Conservation (phyloP, 2,888 invertebrate species). For the Cantharis rustica region DNA sequence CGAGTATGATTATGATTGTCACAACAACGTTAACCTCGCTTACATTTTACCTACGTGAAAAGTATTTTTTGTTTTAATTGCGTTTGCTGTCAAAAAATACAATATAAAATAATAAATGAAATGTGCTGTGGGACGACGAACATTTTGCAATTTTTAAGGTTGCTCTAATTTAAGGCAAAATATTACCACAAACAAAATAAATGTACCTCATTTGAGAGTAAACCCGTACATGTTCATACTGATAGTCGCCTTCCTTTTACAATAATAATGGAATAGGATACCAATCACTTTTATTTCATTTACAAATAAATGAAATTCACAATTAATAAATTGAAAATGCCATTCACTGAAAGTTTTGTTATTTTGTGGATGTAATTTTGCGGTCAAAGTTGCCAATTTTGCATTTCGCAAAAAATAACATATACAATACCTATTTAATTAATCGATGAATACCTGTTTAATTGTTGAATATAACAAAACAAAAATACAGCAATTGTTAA, state of each 20-base stretch:
- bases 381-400: too few relatives aligned
- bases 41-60: conserved; percentile 20
- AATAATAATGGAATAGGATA: neutral
- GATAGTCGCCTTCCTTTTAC: neutral
- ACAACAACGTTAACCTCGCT: conserved; percentile 22
- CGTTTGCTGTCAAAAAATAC: conserved; percentile 12
- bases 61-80: conserved; percentile 13
- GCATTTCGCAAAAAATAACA: too few relatives aligned
- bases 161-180: neutral
- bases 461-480: too few relatives aligned
- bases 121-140: neutral
- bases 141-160: neutral
- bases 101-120: neutral
- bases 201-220: neutral
- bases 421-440: too few relatives aligned
- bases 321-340: too few relatives aligned
- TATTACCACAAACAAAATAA: neutral
- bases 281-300: neutral
- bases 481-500: too few relatives aligned
- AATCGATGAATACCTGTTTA: too few relatives aligned
- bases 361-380: too few relatives aligned
- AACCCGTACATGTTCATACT: neutral
- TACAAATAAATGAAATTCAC: too few relatives aligned
- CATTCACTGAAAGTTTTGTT: too few relatives aligned
- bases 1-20: conserved; percentile 29